phyloP scores from a whole-genome alignment of 1,140 invertebrate species.

The Drosophila kepulauana region DNA sequence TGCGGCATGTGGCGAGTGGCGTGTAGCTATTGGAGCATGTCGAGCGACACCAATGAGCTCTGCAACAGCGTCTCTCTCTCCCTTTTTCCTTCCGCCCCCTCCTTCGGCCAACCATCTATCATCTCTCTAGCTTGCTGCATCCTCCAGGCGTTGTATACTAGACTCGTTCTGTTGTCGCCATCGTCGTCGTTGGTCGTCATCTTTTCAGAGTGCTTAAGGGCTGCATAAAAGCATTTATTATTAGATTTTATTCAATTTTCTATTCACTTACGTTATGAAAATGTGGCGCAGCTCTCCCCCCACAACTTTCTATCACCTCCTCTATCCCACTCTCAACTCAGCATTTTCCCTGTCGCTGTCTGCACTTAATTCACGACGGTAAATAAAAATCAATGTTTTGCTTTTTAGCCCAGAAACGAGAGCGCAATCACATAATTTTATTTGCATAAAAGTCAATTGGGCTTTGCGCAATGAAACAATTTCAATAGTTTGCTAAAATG shows the following conservation, averaged over 20 bases:
- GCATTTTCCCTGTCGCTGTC: slow-evolving; percentile 1
- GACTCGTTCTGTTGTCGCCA: slow-evolving; percentile 33
- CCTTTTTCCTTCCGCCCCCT: background rate
- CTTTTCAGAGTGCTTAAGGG: slow-evolving; percentile 83
- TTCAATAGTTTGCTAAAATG: slow-evolving; percentile 70
- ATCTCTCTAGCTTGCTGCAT: slow-evolving; percentile 7
- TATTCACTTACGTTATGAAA: slow-evolving; percentile 84
- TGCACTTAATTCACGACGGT: slow-evolving; percentile 76
- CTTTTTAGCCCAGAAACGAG: slow-evolving; percentile 55
- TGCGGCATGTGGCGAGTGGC: slow-evolving; percentile 34
- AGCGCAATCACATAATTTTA: slow-evolving; percentile 77
- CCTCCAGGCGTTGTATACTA: slow-evolving; percentile 24
- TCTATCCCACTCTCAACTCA: background rate
- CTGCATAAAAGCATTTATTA: slow-evolving; percentile 84
- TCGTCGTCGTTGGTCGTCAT: slow-evolving; percentile 64
- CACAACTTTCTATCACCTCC: background rate
- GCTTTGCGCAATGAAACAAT: slow-evolving; percentile 71
- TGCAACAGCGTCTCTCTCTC: background rate
- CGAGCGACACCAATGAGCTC: slow-evolving; percentile 73
- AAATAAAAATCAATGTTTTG: slow-evolving; percentile 81
- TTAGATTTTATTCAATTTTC: slow-evolving; percentile 84
- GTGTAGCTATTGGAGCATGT: slow-evolving; percentile 69
- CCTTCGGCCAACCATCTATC: background rate
- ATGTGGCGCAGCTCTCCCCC: slow-evolving; percentile 65
- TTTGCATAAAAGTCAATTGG: slow-evolving; percentile 84